Percentiles rank a stretch among this genome's conserved stretches.
These are phyloP conservation scores for Nomada ruficornis DNA, from an alignment of 2,888 invertebrate genomes.

Conservation along the genomic window DNA sequence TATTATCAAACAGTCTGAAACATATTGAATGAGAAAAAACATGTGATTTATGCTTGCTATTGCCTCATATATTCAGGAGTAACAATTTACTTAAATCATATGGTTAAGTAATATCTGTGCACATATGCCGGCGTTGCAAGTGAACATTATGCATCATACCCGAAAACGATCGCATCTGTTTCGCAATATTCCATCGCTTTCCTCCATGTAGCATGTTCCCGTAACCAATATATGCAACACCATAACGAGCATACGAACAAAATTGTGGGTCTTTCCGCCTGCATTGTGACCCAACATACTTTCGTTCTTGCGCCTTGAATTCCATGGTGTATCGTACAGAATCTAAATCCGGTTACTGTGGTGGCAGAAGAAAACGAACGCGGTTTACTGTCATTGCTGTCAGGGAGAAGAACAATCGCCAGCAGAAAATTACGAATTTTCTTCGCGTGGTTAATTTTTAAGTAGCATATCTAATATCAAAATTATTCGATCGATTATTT, in stretches of 20 bases:
- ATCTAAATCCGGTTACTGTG: not conserved
- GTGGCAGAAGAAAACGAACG: not conserved
- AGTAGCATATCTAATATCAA: not conserved
- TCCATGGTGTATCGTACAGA: not conserved
- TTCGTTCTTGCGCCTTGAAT: not conserved
- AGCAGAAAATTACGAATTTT: not conserved
- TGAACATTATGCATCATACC: slow-evolving; percentile 3
- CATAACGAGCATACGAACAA: not conserved
- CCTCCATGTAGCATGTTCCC: not conserved
- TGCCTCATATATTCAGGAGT: not conserved
- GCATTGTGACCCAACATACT: not conserved
- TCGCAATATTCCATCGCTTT: not conserved
- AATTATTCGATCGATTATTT: not conserved
- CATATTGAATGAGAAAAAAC: not conserved
- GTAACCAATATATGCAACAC: not conserved
- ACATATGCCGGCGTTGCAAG: not conserved
- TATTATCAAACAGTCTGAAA: not conserved
- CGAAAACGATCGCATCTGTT: slow-evolving; percentile 21
- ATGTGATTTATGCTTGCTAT: not conserved
- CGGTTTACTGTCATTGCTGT: not conserved
- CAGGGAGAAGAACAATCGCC: not conserved
- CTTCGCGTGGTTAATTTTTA: too few relatives aligned
- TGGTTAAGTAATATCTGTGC: slow-evolving; percentile 24
- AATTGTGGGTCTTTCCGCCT: slow-evolving; percentile 1
- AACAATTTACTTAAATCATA: slow-evolving; percentile 10